Percentiles rank a stretch among this genome's conserved stretches.
Conservation (phyloP, 2,797 vertebrate species). For the Myotis vivesi region DNA sequence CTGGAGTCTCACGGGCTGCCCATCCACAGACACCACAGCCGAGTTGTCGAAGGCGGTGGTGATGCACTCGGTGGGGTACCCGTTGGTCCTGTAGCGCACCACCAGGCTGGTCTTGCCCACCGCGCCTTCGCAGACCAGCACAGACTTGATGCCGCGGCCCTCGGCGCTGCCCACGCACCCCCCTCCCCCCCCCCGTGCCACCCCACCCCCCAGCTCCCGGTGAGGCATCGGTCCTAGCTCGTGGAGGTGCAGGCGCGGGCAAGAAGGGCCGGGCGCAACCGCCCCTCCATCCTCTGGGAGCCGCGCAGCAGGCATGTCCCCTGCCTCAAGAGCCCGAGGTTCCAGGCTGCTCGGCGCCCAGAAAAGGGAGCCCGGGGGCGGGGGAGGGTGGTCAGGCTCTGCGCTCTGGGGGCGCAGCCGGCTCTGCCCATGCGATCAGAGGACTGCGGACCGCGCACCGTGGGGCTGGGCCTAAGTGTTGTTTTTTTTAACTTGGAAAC, state of each 20-base stretch:
- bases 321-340: neutral
- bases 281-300: neutral
- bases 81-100: conserved; percentile 95
- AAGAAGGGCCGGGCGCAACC: neutral
- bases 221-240: conserved; percentile 84
- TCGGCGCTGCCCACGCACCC: conserved; percentile 77
- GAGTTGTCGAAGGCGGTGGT: conserved; percentile 96
- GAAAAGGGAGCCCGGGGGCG: neutral
- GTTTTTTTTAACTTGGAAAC: neutral
- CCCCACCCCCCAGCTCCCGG: conserved; percentile 84
- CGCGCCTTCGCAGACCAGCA: conserved; percentile 94
- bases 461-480: neutral
- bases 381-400: neutral
- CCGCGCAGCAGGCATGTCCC: conserved; percentile 35
- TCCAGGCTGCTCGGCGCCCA: neutral
- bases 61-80: conserved; percentile 94
- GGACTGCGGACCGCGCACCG: neutral
- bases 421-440: neutral
- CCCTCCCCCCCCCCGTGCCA: conserved; percentile 72
- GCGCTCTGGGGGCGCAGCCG: neutral
- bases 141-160: conserved; percentile 92
- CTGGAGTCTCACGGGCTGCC: too few relatives aligned
- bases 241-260: neutral
- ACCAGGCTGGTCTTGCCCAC: conserved; percentile 97
- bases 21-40: conserved; percentile 53